These are phyloP conservation scores for Wasmannia auropunctata DNA, from an alignment of 1,140 invertebrate species.

Conservation along the genomic window DNA sequence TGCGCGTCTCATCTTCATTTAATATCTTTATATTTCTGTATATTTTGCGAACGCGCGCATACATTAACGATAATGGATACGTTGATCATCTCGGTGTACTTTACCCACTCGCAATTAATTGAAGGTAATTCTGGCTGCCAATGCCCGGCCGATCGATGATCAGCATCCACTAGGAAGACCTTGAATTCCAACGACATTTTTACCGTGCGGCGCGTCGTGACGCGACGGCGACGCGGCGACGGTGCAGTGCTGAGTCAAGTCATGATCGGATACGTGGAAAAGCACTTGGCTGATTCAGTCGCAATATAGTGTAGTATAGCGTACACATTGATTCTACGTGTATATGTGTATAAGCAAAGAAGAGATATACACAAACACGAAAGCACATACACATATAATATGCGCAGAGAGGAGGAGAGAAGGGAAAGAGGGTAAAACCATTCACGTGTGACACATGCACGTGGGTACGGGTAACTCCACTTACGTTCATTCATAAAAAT, in stretches of 20 bases:
- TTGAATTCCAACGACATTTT: constrained; percentile 10
- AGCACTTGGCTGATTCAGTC: constrained; percentile 49
- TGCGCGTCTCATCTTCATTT: neutral
- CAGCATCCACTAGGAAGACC: neutral
- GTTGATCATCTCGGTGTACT: neutral
- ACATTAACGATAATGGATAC: neutral
- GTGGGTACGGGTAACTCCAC: neutral
- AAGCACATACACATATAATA: neutral
- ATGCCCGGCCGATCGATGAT: neutral
- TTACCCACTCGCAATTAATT: neutral
- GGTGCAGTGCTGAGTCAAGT: constrained; percentile 14
- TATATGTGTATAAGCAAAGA: neutral
- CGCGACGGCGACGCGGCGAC: too few species aligned
- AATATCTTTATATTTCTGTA: neutral
- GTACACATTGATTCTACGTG: neutral
- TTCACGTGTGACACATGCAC: constrained; percentile 68
- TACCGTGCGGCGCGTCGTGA: neutral
- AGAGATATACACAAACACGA: neutral
- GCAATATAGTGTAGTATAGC: constrained; percentile 8
- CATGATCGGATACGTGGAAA: constrained; percentile 53
- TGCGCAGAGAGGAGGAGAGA: neutral
- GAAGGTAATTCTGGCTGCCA: neutral
- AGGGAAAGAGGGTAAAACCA: constrained; percentile 26
- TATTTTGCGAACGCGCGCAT: neutral
- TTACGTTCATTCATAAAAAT: constrained; percentile 75